Base-by-base conservation (phyloP, 2,888 invertebrate species). In the Lysandra coridon region DNA sequence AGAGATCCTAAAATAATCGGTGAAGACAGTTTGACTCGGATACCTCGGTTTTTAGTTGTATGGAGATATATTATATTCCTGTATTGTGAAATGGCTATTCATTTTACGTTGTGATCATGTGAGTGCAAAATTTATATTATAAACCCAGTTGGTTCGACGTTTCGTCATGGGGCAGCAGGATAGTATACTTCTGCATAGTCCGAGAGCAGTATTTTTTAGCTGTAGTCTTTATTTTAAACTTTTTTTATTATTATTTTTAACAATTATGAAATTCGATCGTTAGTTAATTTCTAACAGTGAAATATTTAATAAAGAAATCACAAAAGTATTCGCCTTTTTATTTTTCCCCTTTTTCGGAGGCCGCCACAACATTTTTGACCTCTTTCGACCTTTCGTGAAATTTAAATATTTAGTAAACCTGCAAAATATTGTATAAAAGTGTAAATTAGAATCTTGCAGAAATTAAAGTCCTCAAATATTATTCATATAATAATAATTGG, bases 241-340 rank as follows among this genome's bases (percentile, higher is more conserved):
- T 87, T 89, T 91, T 91, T 85, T 82, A 78, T 85, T 83, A 83
- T 88, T 86, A 86, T 88, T 90, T 92, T 91, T 92, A 93, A 92
- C 91, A 91, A 90, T 92, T 91, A 90, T 90, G 86, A 89, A 93
- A 92, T 91, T 93, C 93, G 92, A 92, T 92, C 93, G 93, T 94
- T 94, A 94, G 94, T 94, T 93, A 91, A 92, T 93, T 93, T 94
- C 93, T 94, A 94, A 94, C 94, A 93, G 88, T 94, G 92, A 94
- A 93, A 92, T 92, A 94, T 94, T 94, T 93, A 94, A 94, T 94
- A 94, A 94, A 94, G 92, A 93, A 93, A 94, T 92, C 92, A 91
- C 91, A 92, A 93, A 92, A 91, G 87, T 75, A 88, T 85, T 86
- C 78, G 88, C 17, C 86, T 91, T 91, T 76, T 91, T 30, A 89